Base-by-base conservation (phyloP, 1,140 invertebrate genomes). In the Idris sp. region DNA sequence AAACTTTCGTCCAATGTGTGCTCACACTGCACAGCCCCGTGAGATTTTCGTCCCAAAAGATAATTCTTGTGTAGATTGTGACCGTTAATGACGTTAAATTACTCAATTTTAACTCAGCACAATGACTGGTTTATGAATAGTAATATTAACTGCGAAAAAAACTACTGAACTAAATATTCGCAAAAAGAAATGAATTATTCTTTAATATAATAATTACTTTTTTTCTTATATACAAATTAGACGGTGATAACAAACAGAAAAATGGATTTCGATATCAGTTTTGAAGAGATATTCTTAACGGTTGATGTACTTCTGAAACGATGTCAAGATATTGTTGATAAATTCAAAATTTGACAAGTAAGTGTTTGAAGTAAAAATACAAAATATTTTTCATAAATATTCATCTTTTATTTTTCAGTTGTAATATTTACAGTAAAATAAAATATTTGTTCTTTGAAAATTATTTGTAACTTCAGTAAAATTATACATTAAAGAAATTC, bases 1-100 rank as follows among this genome's bases (percentile, higher is more conserved):
- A 62, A 74, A 74, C 71, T 74, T 74, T 68, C 71, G 43, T 53
- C 33, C 53, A 22, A 7, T 36, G 25, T 58, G 33, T 68, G 43
- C 54, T 28, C 35, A 16, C 46, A 54, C 43, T 25, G 10, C 28
- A 19, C 15, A 61, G 10, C 61, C 71, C 38, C 62, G n/a, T 5
- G 56, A 61, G 54, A 13, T 19, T 61, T 28, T 38, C 11, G 41
- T 54, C 53, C 46, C 54, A 33, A 59, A 58, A 36, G 61, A 67
- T 61, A 56, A 53, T 54, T 61, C 48, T 43, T 35, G 14, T 11
- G 26, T 61, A 28, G 40, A 65, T 54, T 49, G 36, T 54, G 48
- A 54, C 36, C 38, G 31, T 0, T 61, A 56, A 74, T 67, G 38
- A 43, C 40, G 11, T 65, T 74, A 48, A 40, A 74, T 65, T 46